Conservation (phyloP, 2,888 invertebrate genomes). For the Orthosia cruda region DNA sequence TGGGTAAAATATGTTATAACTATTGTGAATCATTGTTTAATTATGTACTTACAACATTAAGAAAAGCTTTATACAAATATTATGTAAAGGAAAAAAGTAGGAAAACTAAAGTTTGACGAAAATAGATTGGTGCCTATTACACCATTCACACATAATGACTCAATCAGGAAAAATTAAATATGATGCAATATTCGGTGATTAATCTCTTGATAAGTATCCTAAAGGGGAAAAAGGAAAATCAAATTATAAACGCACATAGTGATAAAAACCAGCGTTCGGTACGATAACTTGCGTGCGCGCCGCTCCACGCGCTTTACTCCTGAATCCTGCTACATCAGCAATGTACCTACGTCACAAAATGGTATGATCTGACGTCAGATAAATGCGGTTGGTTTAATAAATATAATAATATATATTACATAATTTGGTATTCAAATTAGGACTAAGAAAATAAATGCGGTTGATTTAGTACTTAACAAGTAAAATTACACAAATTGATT, state of each 20-base stretch:
- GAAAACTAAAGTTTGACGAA: background rate
- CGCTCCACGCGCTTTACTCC: too few species aligned
- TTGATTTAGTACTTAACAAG: too few species aligned
- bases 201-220: background rate
- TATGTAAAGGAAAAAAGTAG: background rate
- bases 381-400: background rate
- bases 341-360: background rate
- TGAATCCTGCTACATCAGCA: background rate
- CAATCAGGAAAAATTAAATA: constrained; percentile 1
- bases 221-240: background rate
- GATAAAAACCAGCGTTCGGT: background rate
- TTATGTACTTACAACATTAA: background rate
- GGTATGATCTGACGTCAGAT: background rate
- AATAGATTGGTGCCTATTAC: background rate
- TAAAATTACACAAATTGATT: too few species aligned
- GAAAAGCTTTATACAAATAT: background rate
- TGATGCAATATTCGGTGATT: background rate
- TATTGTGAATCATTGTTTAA: background rate
- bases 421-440: too few species aligned
- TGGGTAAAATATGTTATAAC: background rate
- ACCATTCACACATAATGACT: background rate
- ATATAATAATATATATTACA: background rate
- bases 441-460: too few species aligned
- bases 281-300: background rate
- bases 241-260: background rate